Evolutionary conservation across 1,140 invertebrate species (phyloP), one percentile per base, ranked within the genome.

Genomic region (Drosophila dunni): DNA sequence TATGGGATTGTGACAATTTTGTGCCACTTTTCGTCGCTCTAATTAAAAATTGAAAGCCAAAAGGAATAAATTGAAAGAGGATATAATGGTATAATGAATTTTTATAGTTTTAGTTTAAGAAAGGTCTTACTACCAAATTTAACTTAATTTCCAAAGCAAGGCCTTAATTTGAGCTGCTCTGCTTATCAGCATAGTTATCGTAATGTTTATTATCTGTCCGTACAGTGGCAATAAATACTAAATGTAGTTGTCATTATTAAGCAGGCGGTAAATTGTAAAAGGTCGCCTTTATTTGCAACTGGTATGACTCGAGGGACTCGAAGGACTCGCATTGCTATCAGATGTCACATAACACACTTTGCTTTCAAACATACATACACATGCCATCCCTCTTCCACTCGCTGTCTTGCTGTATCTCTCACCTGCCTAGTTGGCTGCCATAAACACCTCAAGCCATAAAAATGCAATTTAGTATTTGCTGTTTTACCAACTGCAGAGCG

Each of bases 391-490:
- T 13, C 4, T 29, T 0, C 24, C 24, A 5, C 4, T 29, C 24
- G 3, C 24, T 29, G 24, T 29, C 4, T 29, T 6, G 3, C 0
- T 29, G 1, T 29, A 6, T 29, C 1, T 29, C 53, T 50, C 24
- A 13, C 29, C 29, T 54, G n/a, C n/a, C 4, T 29, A 29, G n/a
- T 24, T 66, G 62, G 17, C n/a, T 44, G 75, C 20, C 36, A 50
- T 65, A 63, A 66, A 69, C 81, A 63, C 62, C 57, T 58, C 29
- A 66, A 44, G 81, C 69, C 81, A 78, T 84, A 84, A 84, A 84
- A 84, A 77, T 84, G 81, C 81, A 84, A 85, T 84, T 85, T 84
- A 84, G 81, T 81, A 84, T 81, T 77, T 77, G 61, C 58, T 53
- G 44, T 50, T 50, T 36, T 51, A 15, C 65, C 65, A 68, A 62